Evolutionary conservation across 1,140 invertebrate species (phyloP).

Genomic region (Sitobion miscanthi): DNA sequence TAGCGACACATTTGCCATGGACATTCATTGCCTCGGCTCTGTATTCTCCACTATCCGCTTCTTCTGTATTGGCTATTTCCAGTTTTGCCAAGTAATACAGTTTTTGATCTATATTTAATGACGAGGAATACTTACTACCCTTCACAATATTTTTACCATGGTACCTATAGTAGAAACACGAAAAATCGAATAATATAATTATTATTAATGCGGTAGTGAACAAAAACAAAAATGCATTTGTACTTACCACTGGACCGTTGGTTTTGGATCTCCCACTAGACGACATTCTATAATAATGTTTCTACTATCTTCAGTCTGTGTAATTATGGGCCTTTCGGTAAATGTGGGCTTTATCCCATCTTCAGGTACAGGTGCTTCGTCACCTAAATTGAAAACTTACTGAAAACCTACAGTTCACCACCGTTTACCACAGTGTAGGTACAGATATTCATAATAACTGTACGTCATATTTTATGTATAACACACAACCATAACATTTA

Average conservation of each 20-base stretch:
- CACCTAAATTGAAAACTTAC: conserved; percentile 69
- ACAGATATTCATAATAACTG: conserved; percentile 19
- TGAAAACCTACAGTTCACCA: conserved; percentile 52
- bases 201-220: neutral
- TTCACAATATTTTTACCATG: conserved; percentile 79
- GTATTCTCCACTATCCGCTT: conserved; percentile 90
- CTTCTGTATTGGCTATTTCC: conserved; percentile 83
- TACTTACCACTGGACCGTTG: conserved; percentile 88
- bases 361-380: conserved; percentile 86
- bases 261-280: conserved; percentile 93
- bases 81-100: conserved; percentile 86
- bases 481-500: neutral
- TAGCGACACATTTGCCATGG: conserved; percentile 88
- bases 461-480: neutral
- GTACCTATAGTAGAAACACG: conserved; percentile 43
- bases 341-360: conserved; percentile 94
- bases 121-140: conserved; percentile 78
- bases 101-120: conserved; percentile 83
- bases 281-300: conserved; percentile 95
- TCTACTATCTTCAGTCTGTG: conserved; percentile 90
- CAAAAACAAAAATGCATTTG: neutral
- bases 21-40: conserved; percentile 90
- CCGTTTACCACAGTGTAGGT: neutral
- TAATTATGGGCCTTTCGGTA: conserved; percentile 93
- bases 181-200: neutral